Base-by-base conservation (phyloP, 2,888 invertebrate species). In the Smittia sp. region DNA sequence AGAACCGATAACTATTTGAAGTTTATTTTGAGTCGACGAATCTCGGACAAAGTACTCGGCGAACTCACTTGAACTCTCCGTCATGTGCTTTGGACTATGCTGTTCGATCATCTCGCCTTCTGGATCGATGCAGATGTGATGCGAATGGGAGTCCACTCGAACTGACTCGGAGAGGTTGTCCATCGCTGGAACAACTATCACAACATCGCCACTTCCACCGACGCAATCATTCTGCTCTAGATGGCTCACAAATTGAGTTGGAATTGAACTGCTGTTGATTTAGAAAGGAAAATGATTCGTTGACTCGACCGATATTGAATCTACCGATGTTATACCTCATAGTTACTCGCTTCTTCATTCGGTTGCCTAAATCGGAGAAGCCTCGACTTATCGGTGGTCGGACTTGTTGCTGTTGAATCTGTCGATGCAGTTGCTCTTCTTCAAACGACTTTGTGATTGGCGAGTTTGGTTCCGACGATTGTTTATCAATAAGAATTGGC, bases 281-380 rank as follows among this genome's bases (percentile, higher is more conserved):
- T 3, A 11, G 11, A 46, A 46, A 46, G 46, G 11, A 11, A 38
- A 38, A 46, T 46, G 11, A 32, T 32, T 32, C 9, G n/a, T n/a
- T n/a, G n/a, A n/a, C n/a, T n/a, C n/a, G 7, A 39, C 39, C 39
- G 39, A 39, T 18, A 11, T 18, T 18, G n/a, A 46, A 46, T 46
- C n/a, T 15, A 6, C 18, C n/a, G 46, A 46, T 6, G 46, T 46
- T 46, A 83, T 81, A 91, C 91, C 93, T 89, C 79, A 93, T 87
- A 68, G 93, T 93, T 74, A 93, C 93, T 82, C 91, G 88, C 83
- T 94, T 94, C 80, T 91, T 90, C 78, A 91, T 89, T 80, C 92
- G 86, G 80, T 88, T 90, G 76, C 91, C 90, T 77, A 93, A 86
- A 80, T 93, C 93, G 54, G 92, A 91, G 80, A 88, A 88, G 41